A percentile compares a stretch with the other conserved stretches of the same genome.
Evolutionary conservation across 2,888 invertebrate genomes (phyloP).

Genomic region (Ernsta delagoae): DNA sequence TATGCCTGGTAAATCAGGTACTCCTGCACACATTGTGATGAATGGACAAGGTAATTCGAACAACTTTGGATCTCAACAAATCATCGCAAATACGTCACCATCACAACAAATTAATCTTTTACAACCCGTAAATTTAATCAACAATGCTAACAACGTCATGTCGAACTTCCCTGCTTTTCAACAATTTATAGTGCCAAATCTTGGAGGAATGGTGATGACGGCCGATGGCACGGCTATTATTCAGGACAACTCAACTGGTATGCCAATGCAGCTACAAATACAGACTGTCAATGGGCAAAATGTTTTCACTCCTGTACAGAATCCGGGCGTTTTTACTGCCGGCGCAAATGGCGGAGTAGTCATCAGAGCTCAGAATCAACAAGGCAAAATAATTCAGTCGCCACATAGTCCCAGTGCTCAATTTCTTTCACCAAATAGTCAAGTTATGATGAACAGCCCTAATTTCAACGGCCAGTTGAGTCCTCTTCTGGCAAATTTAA

Average conservation of each 20-base stretch:
- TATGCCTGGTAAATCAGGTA: slow-evolving; percentile 90
- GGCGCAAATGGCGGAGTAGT: slow-evolving; percentile 91
- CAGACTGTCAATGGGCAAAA: slow-evolving; percentile 93
- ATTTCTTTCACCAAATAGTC: slow-evolving; percentile 90
- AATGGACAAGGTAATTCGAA: slow-evolving; percentile 87
- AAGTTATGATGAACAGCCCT: slow-evolving; percentile 90
- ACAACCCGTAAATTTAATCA: slow-evolving; percentile 93
- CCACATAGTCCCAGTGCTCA: slow-evolving; percentile 89
- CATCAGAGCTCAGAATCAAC: slow-evolving; percentile 89
- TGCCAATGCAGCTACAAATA: slow-evolving; percentile 90
- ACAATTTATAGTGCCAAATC: slow-evolving; percentile 92
- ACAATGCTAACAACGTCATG: slow-evolving; percentile 88
- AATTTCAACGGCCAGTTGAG: slow-evolving; percentile 91
- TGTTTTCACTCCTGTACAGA: slow-evolving; percentile 90
- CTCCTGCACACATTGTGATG: slow-evolving; percentile 90
- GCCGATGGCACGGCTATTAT: slow-evolving; percentile 91
- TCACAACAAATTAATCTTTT: slow-evolving; percentile 89
- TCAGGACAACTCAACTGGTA: slow-evolving; percentile 87
- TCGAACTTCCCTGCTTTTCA: slow-evolving; percentile 92
- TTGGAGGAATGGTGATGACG: slow-evolving; percentile 93
- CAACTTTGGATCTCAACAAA: slow-evolving; percentile 87
- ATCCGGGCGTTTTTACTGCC: slow-evolving; percentile 86
- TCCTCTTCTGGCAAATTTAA: slow-evolving; percentile 90
- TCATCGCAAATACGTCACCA: slow-evolving; percentile 86
- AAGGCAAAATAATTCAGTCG: slow-evolving; percentile 88